Evolutionary conservation across 92 coral and sea anemone genomes (phyloP).

Genomic region (Ricordea florida): DNA sequence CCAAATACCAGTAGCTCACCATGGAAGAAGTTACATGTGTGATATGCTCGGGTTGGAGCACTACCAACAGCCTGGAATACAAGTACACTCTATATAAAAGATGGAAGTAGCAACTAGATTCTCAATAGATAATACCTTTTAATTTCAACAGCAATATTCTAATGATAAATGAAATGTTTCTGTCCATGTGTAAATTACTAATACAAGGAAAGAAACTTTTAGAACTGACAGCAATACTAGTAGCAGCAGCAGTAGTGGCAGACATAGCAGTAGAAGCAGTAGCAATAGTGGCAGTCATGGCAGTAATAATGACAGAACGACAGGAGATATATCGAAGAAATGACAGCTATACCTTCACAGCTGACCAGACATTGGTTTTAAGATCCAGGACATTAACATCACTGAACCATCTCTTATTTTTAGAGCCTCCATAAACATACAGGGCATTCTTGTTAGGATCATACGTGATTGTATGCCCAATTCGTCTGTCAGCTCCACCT

Average conservation of each 20-base stretch:
- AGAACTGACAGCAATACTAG: too few relatives aligned
- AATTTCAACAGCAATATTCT: too few relatives aligned
- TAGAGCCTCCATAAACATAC: constrained; percentile 93
- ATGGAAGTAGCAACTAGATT: neutral
- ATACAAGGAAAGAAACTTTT: too few relatives aligned
- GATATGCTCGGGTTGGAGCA: constrained; percentile 96
- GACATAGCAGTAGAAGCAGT: too few relatives aligned
- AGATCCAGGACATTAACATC: constrained; percentile 82
- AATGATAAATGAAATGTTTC: too few relatives aligned
- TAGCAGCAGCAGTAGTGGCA: too few relatives aligned
- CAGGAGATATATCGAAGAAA: too few relatives aligned
- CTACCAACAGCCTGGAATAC: constrained; percentile 78
- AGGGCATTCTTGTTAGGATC: constrained; percentile 63
- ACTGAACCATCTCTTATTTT: constrained; percentile 90
- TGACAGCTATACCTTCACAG: constrained; percentile 76
- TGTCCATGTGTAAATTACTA: too few relatives aligned
- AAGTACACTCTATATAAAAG: neutral
- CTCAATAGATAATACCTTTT: neutral
- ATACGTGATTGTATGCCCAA: constrained; percentile 85
- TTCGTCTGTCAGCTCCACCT: constrained; percentile 85
- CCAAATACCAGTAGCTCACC: constrained; percentile 94
- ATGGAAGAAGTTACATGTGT: constrained; percentile 75
- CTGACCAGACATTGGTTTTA: constrained; percentile 77
- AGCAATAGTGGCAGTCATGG: too few relatives aligned
- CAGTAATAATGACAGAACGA: too few relatives aligned